These are phyloP conservation scores for Zygaena filipendulae DNA, from an alignment of 2,888 invertebrate genomes.

Conservation along the genomic window DNA sequence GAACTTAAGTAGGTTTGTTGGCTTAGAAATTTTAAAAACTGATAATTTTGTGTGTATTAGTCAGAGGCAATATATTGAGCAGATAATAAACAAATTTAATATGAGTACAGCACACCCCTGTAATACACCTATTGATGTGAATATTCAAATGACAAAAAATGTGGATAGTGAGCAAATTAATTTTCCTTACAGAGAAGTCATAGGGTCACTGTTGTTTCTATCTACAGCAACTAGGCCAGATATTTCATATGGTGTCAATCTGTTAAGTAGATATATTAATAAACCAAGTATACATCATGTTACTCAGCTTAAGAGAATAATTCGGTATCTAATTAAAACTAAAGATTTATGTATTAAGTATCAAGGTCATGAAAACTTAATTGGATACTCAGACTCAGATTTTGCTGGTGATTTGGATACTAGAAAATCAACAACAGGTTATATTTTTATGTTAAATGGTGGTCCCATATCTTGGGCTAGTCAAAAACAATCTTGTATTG, in stretches of 20 bases:
- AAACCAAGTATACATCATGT: constrained; percentile 5
- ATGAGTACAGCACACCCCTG: constrained; percentile 5
- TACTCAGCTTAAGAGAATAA: constrained; percentile 4
- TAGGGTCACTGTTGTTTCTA: constrained; percentile 6
- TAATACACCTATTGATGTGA: constrained; percentile 10
- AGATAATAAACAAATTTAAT: constrained; percentile 6
- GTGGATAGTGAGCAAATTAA: constrained; percentile 1
- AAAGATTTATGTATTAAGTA: constrained; percentile 6
- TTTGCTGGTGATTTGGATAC: constrained; percentile 12
- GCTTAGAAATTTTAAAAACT: too few species aligned
- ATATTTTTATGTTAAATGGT: constrained; percentile 14
- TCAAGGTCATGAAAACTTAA: constrained; percentile 1
- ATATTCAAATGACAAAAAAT: too few species aligned
- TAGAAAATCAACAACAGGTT: constrained; percentile 12
- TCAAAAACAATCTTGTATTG: constrained; percentile 12
- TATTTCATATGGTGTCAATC: constrained; percentile 7
- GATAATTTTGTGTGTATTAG: constrained; percentile 2
- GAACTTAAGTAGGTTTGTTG: constrained; percentile 4
- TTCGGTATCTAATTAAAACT: constrained; percentile 5
- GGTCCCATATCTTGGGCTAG: constrained; percentile 12
- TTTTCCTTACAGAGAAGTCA: constrained; percentile 11
- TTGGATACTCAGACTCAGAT: constrained; percentile 12
- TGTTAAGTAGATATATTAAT: constrained; percentile 7
- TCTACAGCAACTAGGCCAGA: constrained; percentile 7
- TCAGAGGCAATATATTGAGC: constrained; percentile 4